Evolutionary conservation across 2,888 invertebrate genomes (phyloP), one percentile per base, ranked within the genome.

Genomic region (Drosophila meridionalis): DNA sequence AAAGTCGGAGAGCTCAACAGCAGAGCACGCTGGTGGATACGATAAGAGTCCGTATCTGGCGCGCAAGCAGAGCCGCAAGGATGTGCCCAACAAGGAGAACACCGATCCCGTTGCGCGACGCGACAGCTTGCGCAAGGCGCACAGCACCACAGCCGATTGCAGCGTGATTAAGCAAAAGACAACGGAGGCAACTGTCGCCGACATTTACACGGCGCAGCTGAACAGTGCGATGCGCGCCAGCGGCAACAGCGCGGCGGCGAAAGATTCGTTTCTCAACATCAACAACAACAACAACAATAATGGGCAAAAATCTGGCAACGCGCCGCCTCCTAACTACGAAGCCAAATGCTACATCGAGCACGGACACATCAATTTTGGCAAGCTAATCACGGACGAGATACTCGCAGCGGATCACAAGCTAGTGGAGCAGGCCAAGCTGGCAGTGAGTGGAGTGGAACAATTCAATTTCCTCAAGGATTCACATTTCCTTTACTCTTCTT

Each of bases 301-400:
- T 62, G 84, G 56, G 8, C 86, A 83, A 32, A 84, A 57, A 34
- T 74, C 77, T 8, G 78, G 69, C 48, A 76, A 75, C 57, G 71
- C 78, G 32, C 78, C 91, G 32, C 93, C 93, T 7, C 90, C 90
- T 4, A 91, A 78, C 59, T 92, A 90, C 48, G 93, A 93, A 57
- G 91, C 94, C 92, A 80, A 95, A 63, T 95, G 94, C 89, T 97
- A 97, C 89, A 94, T 97, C 69, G 96, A 96, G 81, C 95, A 95
- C 82, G 96, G 96, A 9, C 96, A 95, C 91, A 96, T 97, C 55
- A 96, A 97, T 92, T 97, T 96, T 93, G 96, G 96, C 8, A 96
- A 96, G 92, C 94, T 98, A 64, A 93, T 98, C 71, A 97, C 96
- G 7, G 97, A 98, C 93, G 98, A 98, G 94, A 96, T 98, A 43